Base-by-base conservation (phyloP, 2,888 invertebrate genomes). In the Pedicia rivosa region DNA sequence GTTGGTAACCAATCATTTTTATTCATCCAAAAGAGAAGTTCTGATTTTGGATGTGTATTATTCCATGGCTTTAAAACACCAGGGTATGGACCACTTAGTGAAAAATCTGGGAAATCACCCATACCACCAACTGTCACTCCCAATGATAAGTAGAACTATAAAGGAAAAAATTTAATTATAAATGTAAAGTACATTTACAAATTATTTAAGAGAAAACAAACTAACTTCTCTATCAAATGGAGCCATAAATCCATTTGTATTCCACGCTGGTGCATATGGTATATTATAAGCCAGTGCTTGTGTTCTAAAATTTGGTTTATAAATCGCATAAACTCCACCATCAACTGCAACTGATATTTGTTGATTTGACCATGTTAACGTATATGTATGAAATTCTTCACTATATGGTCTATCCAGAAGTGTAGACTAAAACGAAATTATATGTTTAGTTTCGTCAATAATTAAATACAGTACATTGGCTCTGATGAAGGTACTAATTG, bases 121-220 rank as follows among this genome's bases (percentile, higher is more conserved):
- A 72, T 57, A 0, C 87, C 87, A 1, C 82, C 87, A 32, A 82
- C 78, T 24, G 80, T 77, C 7, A 87, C 62, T 1, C 84, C 87
- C 33, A 88, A 49, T 1, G 76, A 70, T 19, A 88, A 78, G 75
- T 82, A 63, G 39, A 60, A 62, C 78, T 80, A 57, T 34, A 47
- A 46, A 43, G 5, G 3, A 2, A 20, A 28, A 33, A 15, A 16
- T n/a, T 31, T 14, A 16, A 24, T 36, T 4, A 24, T 7, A 31
- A 30, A 36, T 10, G 26, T 36, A 26, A 37, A 35, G 8, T 29
- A 24, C 33, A 40, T 25, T 19, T 20, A 3, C 6, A n/a, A 26
- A 16, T 13, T 8, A n/a, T n/a, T n/a, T n/a, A n/a, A n/a, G n/a
- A n/a, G 19, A 39, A 22, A 4, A 32, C 17, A 31, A 39, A 39